These are phyloP conservation scores for Myzus persicae DNA, from an alignment of 1,140 invertebrate genomes.

Conservation along the genomic window DNA sequence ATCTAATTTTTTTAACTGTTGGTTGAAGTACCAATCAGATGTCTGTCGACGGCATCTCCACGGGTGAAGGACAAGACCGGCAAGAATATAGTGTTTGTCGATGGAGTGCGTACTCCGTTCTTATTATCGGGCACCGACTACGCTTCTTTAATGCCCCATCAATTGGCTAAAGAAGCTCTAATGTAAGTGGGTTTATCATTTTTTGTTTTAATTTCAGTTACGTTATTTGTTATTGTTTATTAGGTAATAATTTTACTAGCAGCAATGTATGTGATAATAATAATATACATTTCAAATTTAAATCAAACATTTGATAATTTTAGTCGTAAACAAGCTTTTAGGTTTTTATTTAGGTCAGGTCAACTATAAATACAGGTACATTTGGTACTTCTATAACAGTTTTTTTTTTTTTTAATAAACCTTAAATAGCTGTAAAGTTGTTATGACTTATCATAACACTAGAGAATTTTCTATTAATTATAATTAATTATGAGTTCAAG, in stretches of 20 bases:
- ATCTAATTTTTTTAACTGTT: background rate
- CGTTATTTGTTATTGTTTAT: background rate
- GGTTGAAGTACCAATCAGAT: conserved; percentile 37
- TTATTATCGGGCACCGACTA: conserved; percentile 92
- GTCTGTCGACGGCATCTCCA: conserved; percentile 55
- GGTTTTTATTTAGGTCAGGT: conserved; percentile 5
- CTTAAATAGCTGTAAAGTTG: background rate
- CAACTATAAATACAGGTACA: background rate
- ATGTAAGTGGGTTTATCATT: conserved; percentile 71
- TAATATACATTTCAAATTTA: background rate
- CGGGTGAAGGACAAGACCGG: conserved; percentile 69
- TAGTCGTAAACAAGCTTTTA: background rate
- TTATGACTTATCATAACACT: background rate
- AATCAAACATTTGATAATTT: background rate
- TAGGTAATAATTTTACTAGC: background rate
- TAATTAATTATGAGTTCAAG: background rate
- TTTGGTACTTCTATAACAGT: background rate
- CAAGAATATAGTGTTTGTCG: conserved; percentile 93
- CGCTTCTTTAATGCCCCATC: conserved; percentile 93
- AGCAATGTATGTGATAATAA: background rate
- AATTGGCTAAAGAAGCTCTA: conserved; percentile 88
- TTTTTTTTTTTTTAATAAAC: no score
- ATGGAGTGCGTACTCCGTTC: conserved; percentile 97
- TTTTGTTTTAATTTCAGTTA: background rate
- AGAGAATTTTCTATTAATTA: background rate